Percentiles rank a stretch among this genome's conserved stretches.
phyloP scores from a whole-genome alignment of 2,797 vertebrate genomes.

The Pseudochromis fuscus region DNA sequence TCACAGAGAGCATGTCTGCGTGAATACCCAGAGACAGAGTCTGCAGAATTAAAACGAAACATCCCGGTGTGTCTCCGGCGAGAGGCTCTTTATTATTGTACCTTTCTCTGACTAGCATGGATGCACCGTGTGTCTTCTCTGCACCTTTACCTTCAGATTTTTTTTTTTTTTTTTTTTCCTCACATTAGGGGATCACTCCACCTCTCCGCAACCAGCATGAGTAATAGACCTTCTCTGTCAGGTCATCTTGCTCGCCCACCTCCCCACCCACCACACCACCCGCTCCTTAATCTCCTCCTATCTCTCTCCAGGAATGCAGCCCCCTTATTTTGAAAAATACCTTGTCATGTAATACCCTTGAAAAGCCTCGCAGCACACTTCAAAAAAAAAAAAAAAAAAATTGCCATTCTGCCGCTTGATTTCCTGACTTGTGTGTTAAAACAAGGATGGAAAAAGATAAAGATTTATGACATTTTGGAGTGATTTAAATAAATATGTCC shows the following conservation, averaged over 20 bases:
- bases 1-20: conserved; percentile 41
- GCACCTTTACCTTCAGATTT: no score
- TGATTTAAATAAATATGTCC: conserved; percentile 73
- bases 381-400: conserved; percentile 62
- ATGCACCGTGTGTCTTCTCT: conserved; percentile 19
- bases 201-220: conserved; percentile 53
- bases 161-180: no score
- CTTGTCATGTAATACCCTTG: conserved; percentile 86
- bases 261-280: conserved; percentile 62
- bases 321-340: conserved; percentile 83
- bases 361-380: conserved; percentile 71
- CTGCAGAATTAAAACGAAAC: conserved; percentile 51
- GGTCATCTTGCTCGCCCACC: conserved; percentile 69
- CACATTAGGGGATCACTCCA: conserved; percentile 38
- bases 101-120: conserved; percentile 15
- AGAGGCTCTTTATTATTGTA: conserved; percentile 29
- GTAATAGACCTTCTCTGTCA: conserved; percentile 67
- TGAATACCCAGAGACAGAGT: conserved; percentile 25
- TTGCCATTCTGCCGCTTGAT: conserved; percentile 73
- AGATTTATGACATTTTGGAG: conserved; percentile 67
- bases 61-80: conserved; percentile 24
- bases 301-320: conserved; percentile 83
- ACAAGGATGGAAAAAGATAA: conserved; percentile 66
- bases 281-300: conserved; percentile 81
- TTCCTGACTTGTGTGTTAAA: conserved; percentile 75